Conservation (phyloP, 2,888 invertebrate genomes). For the Scaptodrosophila latifasciaeformis region DNA sequence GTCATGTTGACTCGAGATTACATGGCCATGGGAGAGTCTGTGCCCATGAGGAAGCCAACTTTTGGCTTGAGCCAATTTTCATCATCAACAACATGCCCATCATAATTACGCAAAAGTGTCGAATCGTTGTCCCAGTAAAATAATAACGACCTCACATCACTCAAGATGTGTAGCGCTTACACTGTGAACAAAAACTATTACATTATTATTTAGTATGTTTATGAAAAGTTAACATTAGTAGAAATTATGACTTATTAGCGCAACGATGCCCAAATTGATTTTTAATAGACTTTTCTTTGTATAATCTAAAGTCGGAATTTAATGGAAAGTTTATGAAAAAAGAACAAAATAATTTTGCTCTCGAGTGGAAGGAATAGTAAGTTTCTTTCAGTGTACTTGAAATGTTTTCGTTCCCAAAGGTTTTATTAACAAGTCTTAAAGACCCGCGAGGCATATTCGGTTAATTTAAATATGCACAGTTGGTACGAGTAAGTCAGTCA, state of each 20-base stretch:
- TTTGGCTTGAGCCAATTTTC: slow-evolving; percentile 44
- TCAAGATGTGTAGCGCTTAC: slow-evolving; percentile 7
- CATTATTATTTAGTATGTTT: no score
- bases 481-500: background rate
- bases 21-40: slow-evolving; percentile 23
- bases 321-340: no score
- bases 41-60: no score
- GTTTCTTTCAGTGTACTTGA: slow-evolving; percentile 22
- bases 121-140: slow-evolving; percentile 53
- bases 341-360: no score
- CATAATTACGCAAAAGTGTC: slow-evolving; percentile 65
- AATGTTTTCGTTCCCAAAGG: slow-evolving; percentile 16
- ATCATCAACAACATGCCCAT: slow-evolving; percentile 61
- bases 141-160: slow-evolving; percentile 30
- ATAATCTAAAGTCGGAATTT: no score
- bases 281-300: no score
- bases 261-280: no score
- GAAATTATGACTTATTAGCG: no score
- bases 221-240: no score
- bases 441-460: slow-evolving; percentile 43
- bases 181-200: slow-evolving; percentile 3
- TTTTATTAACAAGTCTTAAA: slow-evolving; percentile 54
- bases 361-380: no score
- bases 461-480: slow-evolving; percentile 48
- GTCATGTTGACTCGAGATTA: slow-evolving; percentile 11